Base-by-base conservation (phyloP, 2,113 vertebrate species). In the Hyperoodon ampullatus region DNA sequence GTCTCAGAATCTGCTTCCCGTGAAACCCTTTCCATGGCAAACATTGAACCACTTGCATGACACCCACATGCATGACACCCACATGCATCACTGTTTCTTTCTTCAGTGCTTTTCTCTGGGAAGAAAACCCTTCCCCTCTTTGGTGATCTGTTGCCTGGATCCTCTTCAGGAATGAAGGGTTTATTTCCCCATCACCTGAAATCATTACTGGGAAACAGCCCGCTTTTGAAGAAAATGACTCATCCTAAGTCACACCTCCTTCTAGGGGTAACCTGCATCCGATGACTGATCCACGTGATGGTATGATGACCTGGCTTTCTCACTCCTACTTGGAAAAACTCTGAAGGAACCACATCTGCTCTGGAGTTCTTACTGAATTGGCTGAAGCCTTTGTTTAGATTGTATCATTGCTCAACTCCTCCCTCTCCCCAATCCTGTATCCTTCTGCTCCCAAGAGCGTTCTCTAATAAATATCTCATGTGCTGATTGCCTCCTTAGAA, bases 151-250 rank as follows among this genome's bases (percentile, higher is more conserved):
- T 44, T 61, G 28, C 24, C 42, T 9, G 55, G 42, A 84, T 39
- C 6, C 26, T 8, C 28, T 81, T 89, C 61, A 44, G 47, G 30
- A 84, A 94, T 3, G 28, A 81, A 63, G 12, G 39, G 33, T 24
- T 81, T 47, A 66, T 42, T 85, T 91, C 50, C n/a, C 28, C 3
- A 53, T 50, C 24, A 74, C 21, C 10, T 80, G 35, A 23, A 70
- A n/a, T 78, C 33, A 21, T 6, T 72, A 53, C 24, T 30, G 21
- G 83, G 71, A 58, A 86, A 65, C 10, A 88, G 26, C 24, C 30
- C 21, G 84, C 26, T 78, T 92, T 83, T 77, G 39, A 94, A 87
- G 68, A 94, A 83, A 82, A 87, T 53, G 16, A 61, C 3, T 92
- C 1, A 26, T 30, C 24, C 47, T 39, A 39, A 88, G 53, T 50